Evolutionary conservation across 1,140 invertebrate genomes (phyloP), one percentile per base, ranked within the genome.

Genomic region (Trialeurodes vaporariorum): DNA sequence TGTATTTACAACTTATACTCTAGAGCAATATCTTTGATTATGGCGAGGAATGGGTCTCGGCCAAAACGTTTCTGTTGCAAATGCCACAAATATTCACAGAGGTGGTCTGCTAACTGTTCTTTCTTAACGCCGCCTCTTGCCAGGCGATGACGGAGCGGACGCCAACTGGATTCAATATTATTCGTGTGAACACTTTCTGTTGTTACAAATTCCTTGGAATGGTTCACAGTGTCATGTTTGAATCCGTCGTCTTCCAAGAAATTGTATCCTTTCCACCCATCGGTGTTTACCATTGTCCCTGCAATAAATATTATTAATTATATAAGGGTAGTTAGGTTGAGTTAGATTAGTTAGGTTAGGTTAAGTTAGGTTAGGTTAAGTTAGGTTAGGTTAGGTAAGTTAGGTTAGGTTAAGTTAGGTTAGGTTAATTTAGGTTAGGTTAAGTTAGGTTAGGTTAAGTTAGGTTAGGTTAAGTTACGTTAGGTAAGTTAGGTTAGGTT

Each of bases 401-500:
- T 64, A 64, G 63, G 63, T 64, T 64, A 26, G 63, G 63, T 25
- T n/a, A 25, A n/a, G 34, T 49, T 49, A 49, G 34, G 63, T 23
- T 25, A 25, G 27, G 63, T 23, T 64, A 64, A 26, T 17, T 64
- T 23, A 64, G 63, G 63, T 64, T 2, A 23, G 22, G 63, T 64
- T 64, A 25, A n/a, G 34, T 49, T 49, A 49, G 34, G 63, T 23
- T 25, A 25, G 27, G 63, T 23, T 64, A 64, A 26, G 63, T 64
- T 23, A 64, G 63, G 63, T 64, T 2, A 23, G 22, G 63, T 64
- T 64, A 27, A 25, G 63, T 64, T 27, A 25, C 9, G 25, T 64
- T 64, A 64, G 63, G 63, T 64, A 26, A 64, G 25, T 64, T 64
- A 64, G 63, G 63, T 64, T 24, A 64, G 25, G 63, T 64, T 25